A percentile compares a stretch with the other conserved stretches of the same genome.
Conservation (phyloP, 1,140 invertebrate species). For the Sminthurides bifidus region DNA sequence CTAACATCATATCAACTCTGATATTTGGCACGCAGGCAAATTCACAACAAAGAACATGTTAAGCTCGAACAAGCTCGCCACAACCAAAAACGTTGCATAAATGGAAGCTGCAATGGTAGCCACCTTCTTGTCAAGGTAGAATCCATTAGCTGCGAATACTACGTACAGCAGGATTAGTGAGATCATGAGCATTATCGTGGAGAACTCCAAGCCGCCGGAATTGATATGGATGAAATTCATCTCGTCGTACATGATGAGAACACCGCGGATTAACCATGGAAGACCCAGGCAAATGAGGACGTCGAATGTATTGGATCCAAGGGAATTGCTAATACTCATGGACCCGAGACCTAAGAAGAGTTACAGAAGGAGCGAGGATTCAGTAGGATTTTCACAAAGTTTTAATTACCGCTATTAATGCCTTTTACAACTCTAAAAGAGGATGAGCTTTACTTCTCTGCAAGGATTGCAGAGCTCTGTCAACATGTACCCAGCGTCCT, state of each 20-base stretch:
- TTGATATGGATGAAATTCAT: constrained; percentile 60
- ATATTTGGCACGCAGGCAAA: constrained; percentile 37
- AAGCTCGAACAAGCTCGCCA: constrained; percentile 47
- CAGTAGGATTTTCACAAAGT: too few relatives aligned
- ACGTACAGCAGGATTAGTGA: constrained; percentile 64
- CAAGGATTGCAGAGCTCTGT: too few relatives aligned
- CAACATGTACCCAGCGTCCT: too few relatives aligned
- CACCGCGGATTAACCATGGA: constrained; percentile 67
- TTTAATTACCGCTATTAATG: too few relatives aligned
- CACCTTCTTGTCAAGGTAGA: constrained; percentile 61
- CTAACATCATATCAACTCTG: too few relatives aligned
- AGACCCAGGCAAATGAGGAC: constrained; percentile 65
- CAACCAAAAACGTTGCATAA: constrained; percentile 49
- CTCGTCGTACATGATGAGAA: constrained; percentile 44
- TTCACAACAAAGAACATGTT: constrained; percentile 44
- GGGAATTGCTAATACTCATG: constrained; percentile 71
- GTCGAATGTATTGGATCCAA: constrained; percentile 73
- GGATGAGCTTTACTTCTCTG: too few relatives aligned
- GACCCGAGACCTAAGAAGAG: constrained; percentile 63
- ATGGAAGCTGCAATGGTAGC: constrained; percentile 46
- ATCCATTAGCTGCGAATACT: constrained; percentile 61
- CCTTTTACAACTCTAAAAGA: too few relatives aligned
- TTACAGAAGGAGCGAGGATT: too few relatives aligned
- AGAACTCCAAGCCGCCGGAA: constrained; percentile 67
- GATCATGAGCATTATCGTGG: constrained; percentile 63